Percentiles rank a stretch among this genome's conserved stretches.
Evolutionary conservation across 2,888 invertebrate genomes (phyloP).

Genomic region (Choreutis nemorana): DNA sequence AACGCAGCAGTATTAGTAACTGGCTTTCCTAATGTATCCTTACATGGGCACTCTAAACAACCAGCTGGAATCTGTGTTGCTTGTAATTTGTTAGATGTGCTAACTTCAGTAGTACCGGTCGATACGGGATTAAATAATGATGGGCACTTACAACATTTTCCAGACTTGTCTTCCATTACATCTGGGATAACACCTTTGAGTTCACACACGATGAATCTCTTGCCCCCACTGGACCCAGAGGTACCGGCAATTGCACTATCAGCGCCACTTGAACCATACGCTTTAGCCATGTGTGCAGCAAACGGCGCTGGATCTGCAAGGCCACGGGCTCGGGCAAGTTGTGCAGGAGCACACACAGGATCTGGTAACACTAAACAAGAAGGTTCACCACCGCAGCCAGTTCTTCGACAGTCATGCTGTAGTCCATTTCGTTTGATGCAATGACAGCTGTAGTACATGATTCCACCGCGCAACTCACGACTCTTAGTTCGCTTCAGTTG

Average conservation of each 20-base stretch:
- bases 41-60: too few species aligned
- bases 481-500: constrained; percentile 53
- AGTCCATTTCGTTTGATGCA: constrained; percentile 68
- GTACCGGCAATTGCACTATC: constrained; percentile 19
- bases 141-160: constrained; percentile 51
- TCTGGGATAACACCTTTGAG: constrained; percentile 42
- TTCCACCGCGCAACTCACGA: constrained; percentile 62
- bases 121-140: constrained; percentile 5
- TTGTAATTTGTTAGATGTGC: neutral
- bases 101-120: too few species aligned
- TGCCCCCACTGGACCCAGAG: constrained; percentile 26
- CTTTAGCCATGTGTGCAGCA: constrained; percentile 24
- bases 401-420: constrained; percentile 66
- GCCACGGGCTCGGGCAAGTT: constrained; percentile 51
- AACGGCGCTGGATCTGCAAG: constrained; percentile 43
- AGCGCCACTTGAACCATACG: constrained; percentile 21
- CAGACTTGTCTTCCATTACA: constrained; percentile 20
- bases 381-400: constrained; percentile 60
- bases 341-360: constrained; percentile 62
- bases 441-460: constrained; percentile 65
- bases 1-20: neutral
- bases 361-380: constrained; percentile 61
- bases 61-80: neutral
- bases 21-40: too few species aligned
- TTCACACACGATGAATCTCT: constrained; percentile 55